A percentile compares a stretch with the other conserved stretches of the same genome.
Conservation (phyloP, 2,113 vertebrate species). For the Lamprologus lemairii region DNA sequence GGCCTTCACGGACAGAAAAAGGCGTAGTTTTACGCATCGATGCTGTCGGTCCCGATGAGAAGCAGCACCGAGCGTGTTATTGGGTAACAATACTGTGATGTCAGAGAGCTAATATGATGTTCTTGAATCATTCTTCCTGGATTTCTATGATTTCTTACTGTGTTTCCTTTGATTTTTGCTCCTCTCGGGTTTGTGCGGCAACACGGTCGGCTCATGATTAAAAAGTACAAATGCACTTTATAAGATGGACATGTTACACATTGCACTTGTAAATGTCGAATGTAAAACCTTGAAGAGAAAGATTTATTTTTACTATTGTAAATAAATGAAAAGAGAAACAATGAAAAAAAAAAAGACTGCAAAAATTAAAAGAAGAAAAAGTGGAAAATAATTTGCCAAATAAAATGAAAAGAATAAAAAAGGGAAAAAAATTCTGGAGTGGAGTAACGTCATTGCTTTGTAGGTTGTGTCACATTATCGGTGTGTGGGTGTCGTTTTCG, state of each 20-base stretch:
- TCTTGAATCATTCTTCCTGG: slow-evolving; percentile 10
- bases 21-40: slow-evolving; percentile 36
- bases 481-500: not conserved
- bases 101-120: slow-evolving; percentile 28
- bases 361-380: not conserved
- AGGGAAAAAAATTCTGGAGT: not conserved
- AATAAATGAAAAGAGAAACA: slow-evolving; percentile 20
- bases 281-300: slow-evolving; percentile 65
- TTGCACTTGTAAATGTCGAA: slow-evolving; percentile 73
- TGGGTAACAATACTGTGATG: slow-evolving; percentile 45
- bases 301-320: slow-evolving; percentile 72
- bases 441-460: not conserved
- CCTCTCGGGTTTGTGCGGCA: not conserved
- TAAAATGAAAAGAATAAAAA: slow-evolving; percentile 44
- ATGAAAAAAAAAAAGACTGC: not conserved
- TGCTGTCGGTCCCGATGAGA: not conserved
- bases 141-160: not conserved
- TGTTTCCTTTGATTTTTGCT: not conserved
- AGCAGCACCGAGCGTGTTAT: not conserved
- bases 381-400: slow-evolving; percentile 58
- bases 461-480: not conserved
- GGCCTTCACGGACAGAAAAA: slow-evolving; percentile 43
- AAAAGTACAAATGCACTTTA: slow-evolving; percentile 69
- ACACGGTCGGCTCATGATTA: slow-evolving; percentile 7
- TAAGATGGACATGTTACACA: slow-evolving; percentile 63